Conservation (phyloP, 2,113 vertebrate genomes). For the Caloenas nicobarica region DNA sequence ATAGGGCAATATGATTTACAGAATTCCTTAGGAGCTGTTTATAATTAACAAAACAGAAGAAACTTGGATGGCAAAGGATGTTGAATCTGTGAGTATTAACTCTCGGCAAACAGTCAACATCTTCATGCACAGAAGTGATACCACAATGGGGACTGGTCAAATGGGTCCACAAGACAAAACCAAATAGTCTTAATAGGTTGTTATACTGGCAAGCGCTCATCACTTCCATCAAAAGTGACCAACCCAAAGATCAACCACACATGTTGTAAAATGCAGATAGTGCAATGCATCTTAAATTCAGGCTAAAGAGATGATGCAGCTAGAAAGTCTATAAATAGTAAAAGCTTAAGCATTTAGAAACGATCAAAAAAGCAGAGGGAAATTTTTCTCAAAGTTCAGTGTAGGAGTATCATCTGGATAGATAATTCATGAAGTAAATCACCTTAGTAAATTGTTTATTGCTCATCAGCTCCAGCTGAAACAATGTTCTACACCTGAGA, state of each 20-base stretch:
- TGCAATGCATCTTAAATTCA: not conserved
- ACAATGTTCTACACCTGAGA: not conserved
- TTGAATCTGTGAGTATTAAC: not conserved
- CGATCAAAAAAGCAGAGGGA: not conserved
- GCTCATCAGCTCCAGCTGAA: not conserved
- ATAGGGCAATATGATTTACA: not conserved
- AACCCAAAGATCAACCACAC: not conserved
- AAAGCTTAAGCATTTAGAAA: not conserved
- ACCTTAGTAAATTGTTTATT: not conserved
- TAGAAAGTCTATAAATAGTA: not conserved
- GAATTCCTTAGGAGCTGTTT: not conserved
- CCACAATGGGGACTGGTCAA: not conserved
- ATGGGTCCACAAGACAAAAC: not conserved
- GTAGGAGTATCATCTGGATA: not conserved
- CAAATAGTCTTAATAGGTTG: not conserved
- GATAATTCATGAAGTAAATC: not conserved
- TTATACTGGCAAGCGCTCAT: not conserved
- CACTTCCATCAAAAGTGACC: not conserved
- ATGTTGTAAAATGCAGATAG: not conserved
- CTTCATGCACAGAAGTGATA: not conserved
- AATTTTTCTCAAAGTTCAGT: not conserved
- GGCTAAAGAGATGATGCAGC: not conserved
- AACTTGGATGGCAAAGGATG: not conserved
- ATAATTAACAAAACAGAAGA: not conserved
- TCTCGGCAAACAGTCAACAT: not conserved